A percentile compares a stretch with the other conserved stretches of the same genome.
Conservation (phyloP, 2,113 vertebrate species). For the Elaphurus davidianus region DNA sequence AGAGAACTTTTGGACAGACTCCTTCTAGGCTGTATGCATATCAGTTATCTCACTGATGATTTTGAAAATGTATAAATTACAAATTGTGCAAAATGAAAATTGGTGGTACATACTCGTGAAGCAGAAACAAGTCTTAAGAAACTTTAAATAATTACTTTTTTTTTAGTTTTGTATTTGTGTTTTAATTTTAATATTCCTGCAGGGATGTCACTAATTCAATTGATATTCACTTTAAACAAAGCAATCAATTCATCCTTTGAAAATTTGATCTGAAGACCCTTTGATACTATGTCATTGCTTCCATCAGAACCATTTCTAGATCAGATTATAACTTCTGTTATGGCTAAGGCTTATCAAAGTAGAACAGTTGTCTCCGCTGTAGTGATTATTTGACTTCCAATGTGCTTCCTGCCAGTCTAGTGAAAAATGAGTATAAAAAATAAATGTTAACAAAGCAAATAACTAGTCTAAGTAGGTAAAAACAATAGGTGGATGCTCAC, state of each 20-base stretch:
- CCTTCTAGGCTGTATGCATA: neutral
- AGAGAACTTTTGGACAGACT: neutral
- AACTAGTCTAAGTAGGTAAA: neutral
- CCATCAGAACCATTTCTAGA: neutral
- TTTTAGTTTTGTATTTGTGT: neutral
- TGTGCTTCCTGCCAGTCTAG: neutral
- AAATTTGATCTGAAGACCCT: neutral
- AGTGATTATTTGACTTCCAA: neutral
- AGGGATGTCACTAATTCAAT: neutral
- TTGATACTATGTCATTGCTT: neutral
- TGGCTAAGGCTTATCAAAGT: neutral
- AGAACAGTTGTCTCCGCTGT: neutral
- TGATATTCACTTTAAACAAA: constrained; percentile 12
- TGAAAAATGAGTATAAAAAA: neutral
- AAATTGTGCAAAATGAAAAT: neutral
- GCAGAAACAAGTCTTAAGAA: neutral
- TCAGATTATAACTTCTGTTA: neutral
- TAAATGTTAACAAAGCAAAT: constrained; percentile 24
- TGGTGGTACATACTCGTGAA: neutral
- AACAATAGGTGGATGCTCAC: neutral
- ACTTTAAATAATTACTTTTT: neutral
- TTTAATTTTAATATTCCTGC: constrained; percentile 14
- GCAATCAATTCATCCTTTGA: neutral
- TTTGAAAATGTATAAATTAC: constrained; percentile 6
- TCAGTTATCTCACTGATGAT: neutral